These are phyloP conservation scores for Diplodus sargus DNA, from an alignment of 2,797 vertebrate genomes.

Conservation along the genomic window DNA sequence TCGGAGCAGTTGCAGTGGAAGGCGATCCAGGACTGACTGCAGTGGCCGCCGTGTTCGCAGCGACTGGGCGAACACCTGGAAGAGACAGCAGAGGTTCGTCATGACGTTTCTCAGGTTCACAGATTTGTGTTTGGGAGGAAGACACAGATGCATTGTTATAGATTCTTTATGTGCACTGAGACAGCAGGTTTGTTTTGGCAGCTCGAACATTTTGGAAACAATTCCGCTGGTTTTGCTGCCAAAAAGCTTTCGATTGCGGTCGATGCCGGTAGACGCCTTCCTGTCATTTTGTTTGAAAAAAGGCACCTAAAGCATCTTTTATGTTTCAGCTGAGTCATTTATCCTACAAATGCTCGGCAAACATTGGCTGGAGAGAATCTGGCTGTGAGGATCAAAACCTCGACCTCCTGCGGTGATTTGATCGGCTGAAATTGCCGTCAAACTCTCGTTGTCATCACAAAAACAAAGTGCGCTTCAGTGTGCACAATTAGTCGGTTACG, in stretches of 20 bases:
- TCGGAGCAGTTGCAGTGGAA: slow-evolving; percentile 91
- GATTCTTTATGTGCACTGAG: not conserved
- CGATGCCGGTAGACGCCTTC: slow-evolving; percentile 7
- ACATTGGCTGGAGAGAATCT: not conserved
- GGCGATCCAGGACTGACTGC: slow-evolving; percentile 90
- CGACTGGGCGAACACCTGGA: slow-evolving; percentile 91
- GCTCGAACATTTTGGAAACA: slow-evolving; percentile 25
- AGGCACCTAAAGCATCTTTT: slow-evolving; percentile 14
- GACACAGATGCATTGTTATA: not conserved
- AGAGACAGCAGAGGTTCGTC: not conserved
- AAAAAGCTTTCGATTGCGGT: slow-evolving; percentile 32
- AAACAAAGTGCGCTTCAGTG: not conserved
- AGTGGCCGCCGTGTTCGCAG: slow-evolving; percentile 92
- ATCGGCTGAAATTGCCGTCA: not conserved
- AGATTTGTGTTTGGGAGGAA: slow-evolving; percentile 3
- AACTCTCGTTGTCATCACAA: slow-evolving; percentile 5
- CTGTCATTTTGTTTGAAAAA: not conserved
- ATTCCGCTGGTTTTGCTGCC: slow-evolving; percentile 9
- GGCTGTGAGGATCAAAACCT: not conserved
- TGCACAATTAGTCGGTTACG: slow-evolving; percentile 2
- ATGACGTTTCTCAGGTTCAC: not conserved
- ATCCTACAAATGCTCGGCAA: not conserved
- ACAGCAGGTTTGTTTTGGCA: slow-evolving; percentile 43
- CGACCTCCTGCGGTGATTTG: not conserved
- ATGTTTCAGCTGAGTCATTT: slow-evolving; percentile 16